These are phyloP conservation scores for Sparidentex hasta DNA, from an alignment of 2,797 vertebrate species.

Conservation along the genomic window DNA sequence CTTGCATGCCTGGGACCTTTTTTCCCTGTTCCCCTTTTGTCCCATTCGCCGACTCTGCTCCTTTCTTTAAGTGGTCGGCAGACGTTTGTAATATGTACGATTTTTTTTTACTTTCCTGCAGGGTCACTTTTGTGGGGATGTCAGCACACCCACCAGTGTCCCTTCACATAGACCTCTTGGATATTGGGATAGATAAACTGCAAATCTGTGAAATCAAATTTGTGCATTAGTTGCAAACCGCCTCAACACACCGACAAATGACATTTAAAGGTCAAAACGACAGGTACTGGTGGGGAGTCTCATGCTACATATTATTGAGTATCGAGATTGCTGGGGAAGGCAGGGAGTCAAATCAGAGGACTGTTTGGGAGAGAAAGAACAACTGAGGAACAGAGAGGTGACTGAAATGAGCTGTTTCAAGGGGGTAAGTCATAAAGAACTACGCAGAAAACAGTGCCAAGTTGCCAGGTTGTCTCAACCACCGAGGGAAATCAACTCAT, in stretches of 20 bases:
- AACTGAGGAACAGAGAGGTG: slow-evolving; percentile 7
- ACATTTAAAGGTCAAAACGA: slow-evolving; percentile 82
- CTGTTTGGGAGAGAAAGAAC: slow-evolving; percentile 33
- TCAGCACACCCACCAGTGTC: slow-evolving; percentile 31
- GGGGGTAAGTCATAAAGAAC: slow-evolving; percentile 27
- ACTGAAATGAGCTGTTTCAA: slow-evolving; percentile 50
- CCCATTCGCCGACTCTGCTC: slow-evolving; percentile 12
- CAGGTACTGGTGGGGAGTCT: slow-evolving; percentile 58
- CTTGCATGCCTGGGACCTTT: slow-evolving; percentile 54
- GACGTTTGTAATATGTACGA: slow-evolving; percentile 60
- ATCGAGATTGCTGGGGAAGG: slow-evolving; percentile 44
- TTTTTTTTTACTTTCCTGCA: slow-evolving; percentile 43
- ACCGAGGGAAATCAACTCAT: slow-evolving; percentile 66
- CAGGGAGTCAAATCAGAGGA: slow-evolving; percentile 48
- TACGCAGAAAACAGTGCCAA: slow-evolving; percentile 44
- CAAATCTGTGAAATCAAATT: slow-evolving; percentile 67
- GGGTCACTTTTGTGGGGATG: slow-evolving; percentile 32
- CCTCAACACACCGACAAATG: slow-evolving; percentile 75
- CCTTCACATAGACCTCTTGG: slow-evolving; percentile 47
- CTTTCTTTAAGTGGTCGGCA: slow-evolving; percentile 48
- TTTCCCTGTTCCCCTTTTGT: slow-evolving; percentile 47
- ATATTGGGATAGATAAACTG: slow-evolving; percentile 71
- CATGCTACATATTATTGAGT: slow-evolving; percentile 50
- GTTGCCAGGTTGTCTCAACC: slow-evolving; percentile 60
- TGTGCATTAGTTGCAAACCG: slow-evolving; percentile 64